Base-by-base conservation (phyloP, 2,113 vertebrate genomes). In the Crotalus tigris region DNA sequence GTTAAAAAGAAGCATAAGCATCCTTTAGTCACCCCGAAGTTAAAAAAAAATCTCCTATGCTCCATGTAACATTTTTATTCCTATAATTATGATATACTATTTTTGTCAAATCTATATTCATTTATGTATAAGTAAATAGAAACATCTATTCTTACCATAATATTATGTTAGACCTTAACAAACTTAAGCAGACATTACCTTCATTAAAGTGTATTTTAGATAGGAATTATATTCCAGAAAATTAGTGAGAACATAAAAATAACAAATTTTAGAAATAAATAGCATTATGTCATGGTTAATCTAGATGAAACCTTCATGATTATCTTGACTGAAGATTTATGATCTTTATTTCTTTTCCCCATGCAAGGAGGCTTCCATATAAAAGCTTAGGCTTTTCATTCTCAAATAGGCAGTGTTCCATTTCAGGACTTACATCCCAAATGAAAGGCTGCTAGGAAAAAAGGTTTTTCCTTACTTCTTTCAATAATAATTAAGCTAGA, bases 401-500 rank as follows among this genome's bases (percentile, higher is more conserved):
- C 46, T 85, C 17, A 75, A 92, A 81, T 39, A 11, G 85, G 44
- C 15, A 81, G 39, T 85, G 44, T 19, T 57, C 55, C 55, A 59
- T 33, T 92, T 90, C 92, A 90, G 21, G 29, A 39, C 5, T 90
- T 85, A 46, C 89, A 88, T 89, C 61, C 39, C 51, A 29, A 1
- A 11, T 46, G 61, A 58, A 94, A 91, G 90, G 23, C 11, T 89
- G 88, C 54, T 92, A 10, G 6, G 75, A 93, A 3, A 2, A 86
- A 89, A 17, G 1, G 5, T 9, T 0, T 23, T 90, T 91, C 5
- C n/a, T 58, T 90, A 51, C 4, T 7, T 3, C 55, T 19, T 94
- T 92, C 91, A 44, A 19, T 90, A 21, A 90, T 95, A 90, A 95
- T 92, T 92, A 92, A 54, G 64, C 29, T 87, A 92, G 49, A 61